Base-by-base conservation (phyloP, 1,140 invertebrate species). In the Cydia fagiglandana region DNA sequence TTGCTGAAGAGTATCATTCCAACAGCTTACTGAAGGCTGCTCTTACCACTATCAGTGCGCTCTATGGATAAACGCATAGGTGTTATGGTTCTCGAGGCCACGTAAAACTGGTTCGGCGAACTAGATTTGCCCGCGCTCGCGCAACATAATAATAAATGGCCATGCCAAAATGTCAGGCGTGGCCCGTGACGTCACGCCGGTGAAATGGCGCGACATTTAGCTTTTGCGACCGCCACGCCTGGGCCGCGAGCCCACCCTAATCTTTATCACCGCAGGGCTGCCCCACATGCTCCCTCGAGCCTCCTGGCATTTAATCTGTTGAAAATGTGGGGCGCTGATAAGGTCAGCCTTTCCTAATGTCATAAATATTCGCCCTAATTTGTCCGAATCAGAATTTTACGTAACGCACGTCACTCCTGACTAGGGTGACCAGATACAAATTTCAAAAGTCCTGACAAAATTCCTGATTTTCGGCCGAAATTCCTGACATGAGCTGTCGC, bases 201-300 rank as follows among this genome's bases (percentile, higher is more conserved):
- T 81, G 78, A 90, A 90, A 91, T 89, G 88, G 86, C 88, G 84
- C 87, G 90, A 86, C 89, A 92, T 92, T 92, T 92, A 83, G 83
- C 81, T 81, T 85, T 83, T n/a, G 79, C 84, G 81, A 76, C 76
- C 83, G 83, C 84, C 88, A 83, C 90, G 81, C 89, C 89, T 70
- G n/a, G 66, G 66, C 66, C 66, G 66, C 87, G 78, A 81, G 80
- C 82, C 84, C 85, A 88, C 89, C 88, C 89, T 90, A 91, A 91
- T 90, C 85, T 90, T 83, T 83, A 82, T 81, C 84, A 84, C 80
- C 84, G 81, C 83, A 84, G 85, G 85, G 84, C 86, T 88, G 87
- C 82, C 81, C 80, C 1, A 84, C 85, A 84, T 84, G 79, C 78
- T 80, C 77, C 78, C 80, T 79, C 75, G 80, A 80, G 81, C 81